Conservation (phyloP, 2,113 vertebrate species). For the Rhegmatorhina hoffmannsi region DNA sequence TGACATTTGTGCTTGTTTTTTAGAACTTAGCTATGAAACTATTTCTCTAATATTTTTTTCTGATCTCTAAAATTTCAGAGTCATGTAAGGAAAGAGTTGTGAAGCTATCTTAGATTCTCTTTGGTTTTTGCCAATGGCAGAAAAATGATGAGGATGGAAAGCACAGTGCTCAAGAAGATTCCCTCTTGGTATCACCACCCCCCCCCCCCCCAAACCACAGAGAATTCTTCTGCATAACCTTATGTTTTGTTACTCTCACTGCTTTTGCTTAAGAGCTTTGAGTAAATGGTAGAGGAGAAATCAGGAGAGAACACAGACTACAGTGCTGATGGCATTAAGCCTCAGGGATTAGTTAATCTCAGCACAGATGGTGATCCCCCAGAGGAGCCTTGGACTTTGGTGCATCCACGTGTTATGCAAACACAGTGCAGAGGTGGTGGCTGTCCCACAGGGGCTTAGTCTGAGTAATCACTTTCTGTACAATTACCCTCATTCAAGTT, state of each 20-base stretch:
- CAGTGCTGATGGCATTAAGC: conserved; percentile 6
- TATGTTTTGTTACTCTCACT: not conserved
- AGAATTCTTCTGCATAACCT: not conserved
- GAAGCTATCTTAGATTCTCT: not conserved
- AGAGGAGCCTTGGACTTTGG: conserved; percentile 32
- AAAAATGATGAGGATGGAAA: not conserved
- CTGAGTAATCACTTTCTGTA: not conserved
- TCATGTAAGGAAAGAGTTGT: not conserved
- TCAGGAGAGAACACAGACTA: conserved; percentile 1
- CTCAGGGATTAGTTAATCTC: conserved; percentile 45
- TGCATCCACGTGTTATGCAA: conserved; percentile 21
- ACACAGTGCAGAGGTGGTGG: conserved; percentile 22
- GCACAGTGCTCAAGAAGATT: not conserved
- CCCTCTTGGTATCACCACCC: not conserved
- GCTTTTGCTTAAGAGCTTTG: not conserved
- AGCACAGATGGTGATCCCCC: conserved; percentile 37
- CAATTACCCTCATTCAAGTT: conserved; percentile 26
- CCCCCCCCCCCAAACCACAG: accelerated
- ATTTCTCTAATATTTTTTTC: not conserved
- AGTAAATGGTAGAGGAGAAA: not conserved
- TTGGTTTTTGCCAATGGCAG: not conserved
- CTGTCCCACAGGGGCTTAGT: conserved; percentile 9
- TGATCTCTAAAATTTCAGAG: not conserved
- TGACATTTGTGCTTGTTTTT: not conserved
- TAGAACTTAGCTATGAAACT: not conserved